Evolutionary conservation across 1,140 invertebrate genomes (phyloP), one percentile per base, ranked within the genome.

Genomic region (Drosophila insularis): DNA sequence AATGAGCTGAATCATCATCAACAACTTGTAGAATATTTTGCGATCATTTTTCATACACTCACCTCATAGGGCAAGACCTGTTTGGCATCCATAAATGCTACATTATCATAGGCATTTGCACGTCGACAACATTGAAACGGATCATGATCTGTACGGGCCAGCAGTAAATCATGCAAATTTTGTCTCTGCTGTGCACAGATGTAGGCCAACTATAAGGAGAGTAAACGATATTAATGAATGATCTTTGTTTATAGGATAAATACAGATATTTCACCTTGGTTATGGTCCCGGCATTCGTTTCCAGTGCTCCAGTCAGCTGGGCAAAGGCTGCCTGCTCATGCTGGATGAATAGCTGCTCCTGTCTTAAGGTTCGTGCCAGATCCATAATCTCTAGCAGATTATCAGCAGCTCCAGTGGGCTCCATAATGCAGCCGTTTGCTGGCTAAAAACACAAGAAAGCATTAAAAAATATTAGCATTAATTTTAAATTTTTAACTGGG

Each of bases 41-140:
- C 46, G n/a, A 27, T 43, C 27, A 63, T 43, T 17, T 37, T 37
- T 13, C 11, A 13, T 4, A n/a, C 77, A 43, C 91, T 85, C 90
- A 95, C 95, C 92, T 95, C 95, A 90, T 96, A 97, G 81, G 95
- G 95, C 60, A 98, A 92, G 55, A 97, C 94, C 92, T 98, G 97
- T 90, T 98, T 97, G 27, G 95, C 96, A 92, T 99, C 97, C 39
- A 98, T 93, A 92, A 99, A 99, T 58, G 95, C 94, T 2, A 96
- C 95, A 80, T 94, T 95, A 77, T 97, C 96, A 21, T 98, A 93
- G 46, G 94, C 92, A 91, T 96, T 97, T 6, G 97, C 96, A 77
- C 94, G 93, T 66, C 95, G 94, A 90, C 96, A 97, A 85, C 95
- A 97, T 35, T 94, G 93, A 60, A 95, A 93, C 1, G 96, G 95